Percentiles rank a stretch among this genome's conserved stretches.
These are phyloP conservation scores for Scylla paramamosain DNA, from an alignment of 1,140 invertebrate species.

Conservation along the genomic window DNA sequence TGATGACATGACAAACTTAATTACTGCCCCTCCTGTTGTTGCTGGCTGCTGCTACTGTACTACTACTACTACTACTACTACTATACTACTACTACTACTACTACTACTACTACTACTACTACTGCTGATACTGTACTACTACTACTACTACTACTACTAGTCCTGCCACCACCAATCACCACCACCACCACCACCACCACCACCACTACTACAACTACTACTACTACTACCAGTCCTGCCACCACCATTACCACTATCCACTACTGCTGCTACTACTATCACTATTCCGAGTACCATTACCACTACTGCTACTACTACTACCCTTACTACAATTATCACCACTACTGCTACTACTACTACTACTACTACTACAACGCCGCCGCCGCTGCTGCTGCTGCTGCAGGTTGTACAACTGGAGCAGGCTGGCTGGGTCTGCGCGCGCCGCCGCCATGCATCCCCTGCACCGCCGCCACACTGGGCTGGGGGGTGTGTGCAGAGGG, in stretches of 20 bases:
- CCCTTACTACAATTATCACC: background rate
- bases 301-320: slow-evolving; percentile 30
- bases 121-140: background rate
- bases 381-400: no score
- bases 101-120: slow-evolving; percentile 36
- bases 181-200: background rate
- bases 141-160: background rate
- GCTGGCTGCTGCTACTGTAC: no score
- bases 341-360: background rate
- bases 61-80: no score
- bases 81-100: slow-evolving; percentile 42
- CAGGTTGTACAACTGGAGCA: no score
- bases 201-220: slow-evolving; percentile 31
- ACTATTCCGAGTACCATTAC: background rate
- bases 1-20: no score
- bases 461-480: no score
- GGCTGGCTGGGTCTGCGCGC: no score
- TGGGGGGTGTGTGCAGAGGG: no score
- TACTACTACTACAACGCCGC: background rate
- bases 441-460: no score
- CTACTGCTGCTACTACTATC: background rate
- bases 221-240: slow-evolving; percentile 5
- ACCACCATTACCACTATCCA: background rate
- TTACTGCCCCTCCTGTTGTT: no score
- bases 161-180: no score